phyloP scores from a whole-genome alignment of 2,888 invertebrate genomes.

The Oscheius myriophilus region DNA sequence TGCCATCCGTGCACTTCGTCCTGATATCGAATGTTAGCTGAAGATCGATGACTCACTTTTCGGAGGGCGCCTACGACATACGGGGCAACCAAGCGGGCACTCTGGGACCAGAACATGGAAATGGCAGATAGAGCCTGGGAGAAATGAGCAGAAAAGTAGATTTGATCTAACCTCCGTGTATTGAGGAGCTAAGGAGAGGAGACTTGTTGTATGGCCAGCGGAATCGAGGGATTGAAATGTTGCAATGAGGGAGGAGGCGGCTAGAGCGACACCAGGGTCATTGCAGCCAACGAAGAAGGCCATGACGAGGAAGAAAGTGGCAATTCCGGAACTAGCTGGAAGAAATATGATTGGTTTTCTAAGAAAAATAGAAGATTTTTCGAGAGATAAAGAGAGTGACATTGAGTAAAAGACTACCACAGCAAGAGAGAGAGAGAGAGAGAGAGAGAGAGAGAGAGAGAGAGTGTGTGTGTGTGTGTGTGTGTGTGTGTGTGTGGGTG shows the following conservation, averaged over 20 bases:
- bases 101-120: conserved; percentile 20
- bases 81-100: conserved; percentile 12
- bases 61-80: conserved; percentile 7
- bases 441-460: no score
- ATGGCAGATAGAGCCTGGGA: conserved; percentile 12
- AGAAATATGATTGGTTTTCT: no score
- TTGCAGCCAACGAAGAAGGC: conserved; percentile 19
- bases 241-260: conserved; percentile 2
- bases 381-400: no score
- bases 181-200: conserved; percentile 21
- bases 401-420: no score
- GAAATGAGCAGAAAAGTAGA: no score
- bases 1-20: conserved; percentile 17
- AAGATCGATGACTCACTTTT: neutral
- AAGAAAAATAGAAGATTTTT: no score
- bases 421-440: no score
- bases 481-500: no score
- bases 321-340: conserved; percentile 14
- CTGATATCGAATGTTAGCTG: neutral
- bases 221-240: conserved; percentile 8
- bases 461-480: no score
- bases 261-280: conserved; percentile 9
- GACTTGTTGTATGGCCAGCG: conserved; percentile 15
- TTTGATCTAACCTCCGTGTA: conserved; percentile 10
- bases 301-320: conserved; percentile 1